These are phyloP conservation scores for Ophioninae sp. DNA, from an alignment of 2,888 invertebrate species.

Conservation along the genomic window DNA sequence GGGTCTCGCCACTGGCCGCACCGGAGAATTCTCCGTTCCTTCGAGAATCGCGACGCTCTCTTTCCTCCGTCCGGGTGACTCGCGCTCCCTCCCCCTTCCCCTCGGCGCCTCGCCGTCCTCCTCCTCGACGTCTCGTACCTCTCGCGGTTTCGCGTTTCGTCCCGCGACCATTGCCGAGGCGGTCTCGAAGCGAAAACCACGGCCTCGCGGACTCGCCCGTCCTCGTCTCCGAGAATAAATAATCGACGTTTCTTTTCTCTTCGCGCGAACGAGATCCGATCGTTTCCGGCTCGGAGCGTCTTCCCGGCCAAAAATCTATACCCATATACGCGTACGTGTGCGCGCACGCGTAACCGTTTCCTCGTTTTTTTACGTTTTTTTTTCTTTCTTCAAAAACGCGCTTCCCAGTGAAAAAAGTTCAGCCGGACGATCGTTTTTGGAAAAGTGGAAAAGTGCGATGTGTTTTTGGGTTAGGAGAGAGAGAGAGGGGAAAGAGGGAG, in stretches of 20 bases:
- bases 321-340: no score
- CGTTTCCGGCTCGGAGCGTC: no score
- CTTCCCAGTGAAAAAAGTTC: background rate
- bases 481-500: no score
- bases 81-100: constrained; percentile 28
- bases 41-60: constrained; percentile 58
- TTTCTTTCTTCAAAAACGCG: background rate
- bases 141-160: constrained; percentile 40
- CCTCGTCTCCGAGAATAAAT: background rate
- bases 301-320: no score
- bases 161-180: constrained; percentile 36
- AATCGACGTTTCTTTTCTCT: background rate
- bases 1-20: constrained; percentile 32
- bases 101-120: constrained; percentile 16
- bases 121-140: constrained; percentile 10
- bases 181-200: constrained; percentile 26
- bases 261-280: no score
- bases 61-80: constrained; percentile 60
- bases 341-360: no score
- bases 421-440: background rate
- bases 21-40: constrained; percentile 45
- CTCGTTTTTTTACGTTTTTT: background rate
- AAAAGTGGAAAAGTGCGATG: no score
- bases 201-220: constrained; percentile 23
- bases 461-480: no score